These are phyloP conservation scores for Empis stercorea DNA, from an alignment of 2,888 invertebrate species.

Conservation along the genomic window DNA sequence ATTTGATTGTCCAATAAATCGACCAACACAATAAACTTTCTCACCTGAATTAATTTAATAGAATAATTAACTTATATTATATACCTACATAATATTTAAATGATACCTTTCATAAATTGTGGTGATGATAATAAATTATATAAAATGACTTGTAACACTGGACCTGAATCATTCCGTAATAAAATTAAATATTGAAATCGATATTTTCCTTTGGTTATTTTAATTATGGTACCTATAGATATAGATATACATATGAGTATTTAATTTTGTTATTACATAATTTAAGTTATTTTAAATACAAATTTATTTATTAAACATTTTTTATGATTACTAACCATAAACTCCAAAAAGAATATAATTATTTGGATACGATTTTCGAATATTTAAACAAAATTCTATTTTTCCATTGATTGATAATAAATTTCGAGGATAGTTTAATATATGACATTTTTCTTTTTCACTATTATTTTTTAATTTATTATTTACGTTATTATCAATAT, in stretches of 20 bases:
- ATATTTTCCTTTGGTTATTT: slow-evolving; percentile 23
- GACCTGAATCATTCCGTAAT: slow-evolving; percentile 23
- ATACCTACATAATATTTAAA: neutral
- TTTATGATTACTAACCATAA: slow-evolving; percentile 27
- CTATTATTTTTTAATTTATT: neutral
- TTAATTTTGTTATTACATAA: too few species aligned
- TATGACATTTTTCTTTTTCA: neutral
- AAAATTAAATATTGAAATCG: slow-evolving; percentile 21
- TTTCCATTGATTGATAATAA: slow-evolving; percentile 22
- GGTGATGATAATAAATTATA: slow-evolving; percentile 20
- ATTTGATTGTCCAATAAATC: slow-evolving; percentile 20
- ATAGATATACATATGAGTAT: too few species aligned
- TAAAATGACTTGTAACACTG: slow-evolving; percentile 27
- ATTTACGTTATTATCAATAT: slow-evolving; percentile 2
- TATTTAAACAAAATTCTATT: slow-evolving; percentile 25
- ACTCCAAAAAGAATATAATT: slow-evolving; percentile 25
- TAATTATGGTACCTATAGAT: slow-evolving; percentile 27
- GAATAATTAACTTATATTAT: neutral
- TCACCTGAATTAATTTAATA: slow-evolving; percentile 18
- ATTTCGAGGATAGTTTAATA: slow-evolving; percentile 10
- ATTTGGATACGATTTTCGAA: slow-evolving; percentile 19
- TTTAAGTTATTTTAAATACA: too few species aligned
- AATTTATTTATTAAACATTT: too few species aligned
- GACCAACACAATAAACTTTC: slow-evolving; percentile 24
- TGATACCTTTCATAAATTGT: neutral